Evolutionary conservation across 2,888 invertebrate genomes (phyloP).

Genomic region (Leptinotarsa peninsularis): DNA sequence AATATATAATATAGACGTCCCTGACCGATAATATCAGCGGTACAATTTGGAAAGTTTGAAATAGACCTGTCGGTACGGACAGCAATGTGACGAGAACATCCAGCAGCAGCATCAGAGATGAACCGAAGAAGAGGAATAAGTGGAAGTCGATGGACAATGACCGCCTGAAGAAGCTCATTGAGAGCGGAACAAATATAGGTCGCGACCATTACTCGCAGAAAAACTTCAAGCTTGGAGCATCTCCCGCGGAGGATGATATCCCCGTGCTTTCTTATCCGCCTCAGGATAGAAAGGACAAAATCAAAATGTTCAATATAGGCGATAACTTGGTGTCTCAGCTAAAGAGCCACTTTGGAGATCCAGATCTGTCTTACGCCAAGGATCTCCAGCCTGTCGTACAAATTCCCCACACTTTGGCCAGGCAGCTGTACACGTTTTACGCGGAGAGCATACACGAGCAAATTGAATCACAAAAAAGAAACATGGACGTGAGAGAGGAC

Average conservation of each 20-base stretch:
- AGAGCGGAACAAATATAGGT: constrained; percentile 73
- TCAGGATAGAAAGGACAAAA: constrained; percentile 58
- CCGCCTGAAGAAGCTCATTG: constrained; percentile 73
- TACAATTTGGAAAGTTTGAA: constrained; percentile 21
- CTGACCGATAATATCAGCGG: constrained; percentile 41
- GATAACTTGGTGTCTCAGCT: constrained; percentile 74
- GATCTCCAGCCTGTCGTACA: constrained; percentile 74
- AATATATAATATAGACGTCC: constrained; percentile 72
- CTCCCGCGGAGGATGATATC: not conserved
- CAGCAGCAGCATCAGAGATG: constrained; percentile 5
- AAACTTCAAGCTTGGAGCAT: constrained; percentile 45
- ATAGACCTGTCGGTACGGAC: not conserved
- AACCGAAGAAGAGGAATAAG: constrained; percentile 46
- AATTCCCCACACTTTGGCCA: constrained; percentile 74
- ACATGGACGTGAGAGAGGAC: constrained; percentile 74
- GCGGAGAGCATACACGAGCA: constrained; percentile 79
- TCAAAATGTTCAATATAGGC: constrained; percentile 73
- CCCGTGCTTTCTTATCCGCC: not conserved
- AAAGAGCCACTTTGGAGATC: constrained; percentile 73
- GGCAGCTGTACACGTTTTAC: constrained; percentile 78
- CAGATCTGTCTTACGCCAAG: constrained; percentile 68
- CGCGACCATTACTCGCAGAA: constrained; percentile 74
- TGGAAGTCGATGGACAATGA: constrained; percentile 64
- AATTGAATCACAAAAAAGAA: constrained; percentile 72
- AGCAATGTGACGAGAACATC: constrained; percentile 1